Conservation (phyloP, 1,140 invertebrate genomes). For the Cheumatopsyche charites region DNA sequence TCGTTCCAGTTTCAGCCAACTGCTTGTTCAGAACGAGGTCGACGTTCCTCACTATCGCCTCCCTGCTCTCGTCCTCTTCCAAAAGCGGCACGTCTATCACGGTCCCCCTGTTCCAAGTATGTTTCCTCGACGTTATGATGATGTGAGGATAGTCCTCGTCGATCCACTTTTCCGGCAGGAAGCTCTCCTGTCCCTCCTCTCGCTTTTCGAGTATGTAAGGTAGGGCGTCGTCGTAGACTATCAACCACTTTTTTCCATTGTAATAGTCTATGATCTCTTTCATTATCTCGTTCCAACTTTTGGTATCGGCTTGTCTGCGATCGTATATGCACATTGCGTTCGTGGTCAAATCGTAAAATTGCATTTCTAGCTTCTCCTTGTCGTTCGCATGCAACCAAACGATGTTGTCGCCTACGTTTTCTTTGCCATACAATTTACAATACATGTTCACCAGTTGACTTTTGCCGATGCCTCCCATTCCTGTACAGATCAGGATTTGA, state of each 20-base stretch:
- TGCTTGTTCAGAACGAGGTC: neutral
- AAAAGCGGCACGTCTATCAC: neutral
- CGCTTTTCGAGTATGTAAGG: neutral
- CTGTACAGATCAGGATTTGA: neutral
- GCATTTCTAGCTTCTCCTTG: too few relatives aligned
- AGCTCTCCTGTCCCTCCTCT: neutral
- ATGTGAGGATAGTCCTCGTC: neutral
- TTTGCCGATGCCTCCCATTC: neutral
- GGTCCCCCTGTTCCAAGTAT: neutral
- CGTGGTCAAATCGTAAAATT: too few relatives aligned
- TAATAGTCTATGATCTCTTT: neutral
- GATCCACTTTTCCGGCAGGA: neutral
- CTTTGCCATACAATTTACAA: neutral
- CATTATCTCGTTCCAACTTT: neutral
- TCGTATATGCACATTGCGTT: too few relatives aligned
- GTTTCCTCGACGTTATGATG: neutral
- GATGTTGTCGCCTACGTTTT: too few relatives aligned
- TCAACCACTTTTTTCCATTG: neutral
- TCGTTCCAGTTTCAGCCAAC: neutral
- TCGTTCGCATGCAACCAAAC: too few relatives aligned
- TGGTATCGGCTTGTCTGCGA: too few relatives aligned
- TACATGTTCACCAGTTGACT: constrained; percentile 5
- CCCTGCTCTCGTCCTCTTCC: neutral
- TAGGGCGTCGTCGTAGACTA: neutral
- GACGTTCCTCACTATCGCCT: neutral